Evolutionary conservation across 2,888 invertebrate genomes (phyloP).

Genomic region (Danaus chrysippus): DNA sequence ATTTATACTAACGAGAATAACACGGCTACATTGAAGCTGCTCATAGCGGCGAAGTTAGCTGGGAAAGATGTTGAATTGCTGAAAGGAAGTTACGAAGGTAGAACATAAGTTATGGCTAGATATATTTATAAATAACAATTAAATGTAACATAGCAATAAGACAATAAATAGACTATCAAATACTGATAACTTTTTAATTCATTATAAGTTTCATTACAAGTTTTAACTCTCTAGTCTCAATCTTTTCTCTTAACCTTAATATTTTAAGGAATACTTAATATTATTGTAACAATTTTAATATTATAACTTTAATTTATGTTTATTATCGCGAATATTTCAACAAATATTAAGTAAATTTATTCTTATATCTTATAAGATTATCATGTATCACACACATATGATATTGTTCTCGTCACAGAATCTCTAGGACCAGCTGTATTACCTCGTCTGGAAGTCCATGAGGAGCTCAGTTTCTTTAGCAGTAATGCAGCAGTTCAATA

Average conservation of each 20-base stretch:
- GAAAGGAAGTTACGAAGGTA: slow-evolving; percentile 81
- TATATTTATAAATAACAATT: slow-evolving; percentile 18
- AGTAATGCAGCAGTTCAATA: slow-evolving; percentile 84
- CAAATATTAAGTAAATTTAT: too few species aligned
- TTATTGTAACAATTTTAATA: background rate
- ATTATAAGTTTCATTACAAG: too few species aligned
- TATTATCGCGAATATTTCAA: too few species aligned
- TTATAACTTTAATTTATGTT: too few species aligned
- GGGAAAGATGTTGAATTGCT: slow-evolving; percentile 79
- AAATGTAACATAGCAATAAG: slow-evolving; percentile 19
- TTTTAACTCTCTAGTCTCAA: too few species aligned
- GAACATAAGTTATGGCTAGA: slow-evolving; percentile 13
- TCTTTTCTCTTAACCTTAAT: background rate
- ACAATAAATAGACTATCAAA: too few species aligned
- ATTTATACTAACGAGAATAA: slow-evolving; percentile 88
- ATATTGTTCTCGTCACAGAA: slow-evolving; percentile 40
- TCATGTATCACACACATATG: too few species aligned
- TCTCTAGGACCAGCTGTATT: slow-evolving; percentile 79
- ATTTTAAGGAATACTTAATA: slow-evolving; percentile 10
- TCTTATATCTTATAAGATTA: too few species aligned
- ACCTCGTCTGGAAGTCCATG: slow-evolving; percentile 82
- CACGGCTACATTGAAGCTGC: slow-evolving; percentile 85
- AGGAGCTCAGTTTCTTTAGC: slow-evolving; percentile 82
- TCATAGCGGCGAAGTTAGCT: slow-evolving; percentile 83
- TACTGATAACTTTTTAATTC: too few species aligned